phyloP scores from a whole-genome alignment of 92 coral and sea anemone species.

The Pocillopora grandis region DNA sequence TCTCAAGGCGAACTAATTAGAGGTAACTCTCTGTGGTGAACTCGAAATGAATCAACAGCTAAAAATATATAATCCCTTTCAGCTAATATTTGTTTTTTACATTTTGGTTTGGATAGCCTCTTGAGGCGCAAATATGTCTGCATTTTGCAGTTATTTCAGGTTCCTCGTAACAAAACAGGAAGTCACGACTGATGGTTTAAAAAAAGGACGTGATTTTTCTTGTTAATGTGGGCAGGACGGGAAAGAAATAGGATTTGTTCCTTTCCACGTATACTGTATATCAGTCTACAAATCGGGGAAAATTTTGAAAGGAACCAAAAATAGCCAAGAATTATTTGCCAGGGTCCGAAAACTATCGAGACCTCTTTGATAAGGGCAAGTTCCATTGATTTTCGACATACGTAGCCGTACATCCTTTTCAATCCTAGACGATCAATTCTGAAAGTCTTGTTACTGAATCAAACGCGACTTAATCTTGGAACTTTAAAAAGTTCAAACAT shows the following conservation, averaged over 20 bases:
- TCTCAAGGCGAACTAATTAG: constrained; percentile 9
- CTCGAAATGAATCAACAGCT: constrained; percentile 27
- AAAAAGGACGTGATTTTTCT: neutral
- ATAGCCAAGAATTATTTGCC: no score
- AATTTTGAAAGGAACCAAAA: no score
- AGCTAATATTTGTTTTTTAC: constrained; percentile 28
- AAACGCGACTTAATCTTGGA: no score
- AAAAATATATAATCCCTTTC: constrained; percentile 21
- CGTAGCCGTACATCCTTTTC: no score
- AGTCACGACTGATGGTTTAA: constrained; percentile 2
- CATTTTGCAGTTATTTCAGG: constrained; percentile 20
- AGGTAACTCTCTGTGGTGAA: neutral
- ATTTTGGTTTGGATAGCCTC: constrained; percentile 32
- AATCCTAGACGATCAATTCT: no score
- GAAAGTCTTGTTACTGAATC: no score
- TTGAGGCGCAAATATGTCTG: constrained; percentile 36
- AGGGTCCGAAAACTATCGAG: no score
- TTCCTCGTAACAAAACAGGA: constrained; percentile 32
- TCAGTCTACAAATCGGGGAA: no score
- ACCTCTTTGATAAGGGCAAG: no score
- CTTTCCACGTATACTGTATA: neutral
- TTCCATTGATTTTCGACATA: no score
- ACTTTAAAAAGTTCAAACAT: no score
- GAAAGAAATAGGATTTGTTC: neutral
- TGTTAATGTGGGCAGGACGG: neutral